Percentiles rank a stretch among this genome's conserved stretches.
These are phyloP conservation scores for Pherbina coryleti DNA, from an alignment of 2,888 invertebrate species.

Conservation along the genomic window DNA sequence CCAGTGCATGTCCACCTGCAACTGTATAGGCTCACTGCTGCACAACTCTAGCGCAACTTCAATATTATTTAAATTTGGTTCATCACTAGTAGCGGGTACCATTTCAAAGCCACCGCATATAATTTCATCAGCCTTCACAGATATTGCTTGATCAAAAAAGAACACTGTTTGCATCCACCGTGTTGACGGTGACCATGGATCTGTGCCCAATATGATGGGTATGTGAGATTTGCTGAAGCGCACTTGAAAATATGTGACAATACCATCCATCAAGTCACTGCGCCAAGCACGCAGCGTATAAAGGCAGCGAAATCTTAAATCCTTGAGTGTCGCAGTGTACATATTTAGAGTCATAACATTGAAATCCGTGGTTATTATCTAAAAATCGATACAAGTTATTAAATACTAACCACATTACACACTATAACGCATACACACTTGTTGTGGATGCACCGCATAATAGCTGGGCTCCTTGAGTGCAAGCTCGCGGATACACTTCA, in stretches of 20 bases:
- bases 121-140: slow-evolving; percentile 84
- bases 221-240: slow-evolving; percentile 98
- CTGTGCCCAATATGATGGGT: slow-evolving; percentile 95
- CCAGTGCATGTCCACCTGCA: slow-evolving; percentile 50
- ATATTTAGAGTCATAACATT: slow-evolving; percentile 91
- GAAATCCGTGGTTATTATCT: slow-evolving; percentile 16
- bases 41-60: slow-evolving; percentile 48
- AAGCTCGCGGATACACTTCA: slow-evolving; percentile 95
- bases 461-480: slow-evolving; percentile 91
- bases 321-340: slow-evolving; percentile 91
- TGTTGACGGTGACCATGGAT: slow-evolving; percentile 95
- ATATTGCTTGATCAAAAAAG: slow-evolving; percentile 94
- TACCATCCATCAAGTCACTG: slow-evolving; percentile 92
- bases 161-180: slow-evolving; percentile 97
- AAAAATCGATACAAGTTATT: not conserved
- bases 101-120: slow-evolving; percentile 52
- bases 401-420: not conserved
- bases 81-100: slow-evolving; percentile 4
- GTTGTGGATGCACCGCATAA: slow-evolving; percentile 44
- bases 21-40: slow-evolving; percentile 46
- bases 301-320: slow-evolving; percentile 88
- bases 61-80: slow-evolving; percentile 46
- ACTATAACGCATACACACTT: slow-evolving; percentile 34
- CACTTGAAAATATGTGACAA: slow-evolving; percentile 97
- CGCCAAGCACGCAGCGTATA: slow-evolving; percentile 83